Conservation (phyloP, 2,888 invertebrate species). For the Acholoe squamosa region DNA sequence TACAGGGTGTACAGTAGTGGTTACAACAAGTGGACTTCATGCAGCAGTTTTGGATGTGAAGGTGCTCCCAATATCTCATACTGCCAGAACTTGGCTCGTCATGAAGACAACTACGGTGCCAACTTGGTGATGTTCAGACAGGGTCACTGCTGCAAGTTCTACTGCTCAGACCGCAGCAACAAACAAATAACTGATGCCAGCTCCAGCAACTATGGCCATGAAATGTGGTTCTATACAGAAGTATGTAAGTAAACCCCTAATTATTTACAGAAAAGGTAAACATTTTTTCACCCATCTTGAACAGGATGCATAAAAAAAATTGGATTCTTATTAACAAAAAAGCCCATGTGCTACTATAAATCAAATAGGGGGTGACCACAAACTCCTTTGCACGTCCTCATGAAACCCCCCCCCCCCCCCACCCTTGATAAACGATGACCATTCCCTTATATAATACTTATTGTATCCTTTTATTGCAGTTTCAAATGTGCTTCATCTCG, state of each 20-base stretch:
- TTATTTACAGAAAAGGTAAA: not conserved
- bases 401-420: too few relatives aligned
- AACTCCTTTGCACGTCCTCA: too few relatives aligned
- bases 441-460: too few relatives aligned
- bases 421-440: too few relatives aligned
- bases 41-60: not conserved
- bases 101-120: slow-evolving; percentile 31
- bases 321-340: too few relatives aligned
- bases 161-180: not conserved
- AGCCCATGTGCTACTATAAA: too few relatives aligned
- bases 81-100: slow-evolving; percentile 44
- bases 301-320: too few relatives aligned
- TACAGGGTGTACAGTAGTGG: not conserved
- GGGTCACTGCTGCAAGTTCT: slow-evolving; percentile 30
- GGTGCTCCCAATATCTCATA: slow-evolving; percentile 2
- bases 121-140: not conserved
- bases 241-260: not conserved
- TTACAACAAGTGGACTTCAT: not conserved
- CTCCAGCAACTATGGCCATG: not conserved
- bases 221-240: not conserved
- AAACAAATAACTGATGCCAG: not conserved
- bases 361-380: too few relatives aligned
- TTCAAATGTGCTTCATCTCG: too few relatives aligned
- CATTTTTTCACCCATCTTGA: too few relatives aligned
- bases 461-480: too few relatives aligned